phyloP scores from a whole-genome alignment of 2,113 vertebrate species.

The Coracopsis vasa region DNA sequence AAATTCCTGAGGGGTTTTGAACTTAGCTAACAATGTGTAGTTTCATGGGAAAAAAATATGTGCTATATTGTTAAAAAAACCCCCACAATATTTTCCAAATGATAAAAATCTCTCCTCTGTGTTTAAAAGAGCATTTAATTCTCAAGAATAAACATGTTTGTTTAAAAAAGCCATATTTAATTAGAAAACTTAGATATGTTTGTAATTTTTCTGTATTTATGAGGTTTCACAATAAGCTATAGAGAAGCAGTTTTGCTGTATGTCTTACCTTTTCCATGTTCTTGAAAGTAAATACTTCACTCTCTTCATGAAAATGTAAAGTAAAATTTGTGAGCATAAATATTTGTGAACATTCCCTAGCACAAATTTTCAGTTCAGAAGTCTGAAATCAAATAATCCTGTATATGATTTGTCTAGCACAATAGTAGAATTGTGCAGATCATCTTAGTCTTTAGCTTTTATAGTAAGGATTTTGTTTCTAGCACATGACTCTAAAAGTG shows the following conservation, averaged over 20 bases:
- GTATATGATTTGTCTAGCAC: neutral
- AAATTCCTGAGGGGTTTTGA: neutral
- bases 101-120: neutral
- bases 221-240: neutral
- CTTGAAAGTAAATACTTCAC: neutral
- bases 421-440: neutral
- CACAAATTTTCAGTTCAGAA: neutral
- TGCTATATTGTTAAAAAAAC: neutral
- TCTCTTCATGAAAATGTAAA: neutral
- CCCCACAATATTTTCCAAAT: neutral
- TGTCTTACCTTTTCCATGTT: neutral
- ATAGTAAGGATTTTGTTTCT: neutral
- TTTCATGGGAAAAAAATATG: neutral
- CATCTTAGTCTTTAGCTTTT: neutral
- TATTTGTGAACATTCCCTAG: neutral
- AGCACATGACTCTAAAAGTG: neutral
- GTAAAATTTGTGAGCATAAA: neutral
- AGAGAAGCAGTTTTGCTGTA: neutral
- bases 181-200: neutral
- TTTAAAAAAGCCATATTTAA: neutral
- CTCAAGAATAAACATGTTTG: neutral
- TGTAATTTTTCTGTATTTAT: neutral
- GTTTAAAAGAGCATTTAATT: neutral
- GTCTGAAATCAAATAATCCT: neutral
- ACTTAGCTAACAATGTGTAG: rapidly evolving